Evolutionary conservation across 2,888 invertebrate species (phyloP).

Genomic region (Cenopis cana): DNA sequence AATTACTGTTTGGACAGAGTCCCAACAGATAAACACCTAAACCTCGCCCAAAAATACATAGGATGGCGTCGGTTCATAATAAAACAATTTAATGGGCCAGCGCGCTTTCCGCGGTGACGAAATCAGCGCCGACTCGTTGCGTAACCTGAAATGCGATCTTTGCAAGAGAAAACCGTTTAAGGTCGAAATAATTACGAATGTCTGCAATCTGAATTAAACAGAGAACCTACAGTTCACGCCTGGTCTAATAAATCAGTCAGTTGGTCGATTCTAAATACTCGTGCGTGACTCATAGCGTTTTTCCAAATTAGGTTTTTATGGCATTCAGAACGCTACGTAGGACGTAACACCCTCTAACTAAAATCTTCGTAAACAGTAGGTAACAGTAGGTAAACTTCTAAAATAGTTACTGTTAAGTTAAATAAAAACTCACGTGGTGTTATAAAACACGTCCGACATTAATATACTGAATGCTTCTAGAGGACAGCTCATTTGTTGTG

Average conservation of each 20-base stretch:
- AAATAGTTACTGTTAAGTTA: not conserved
- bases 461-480: slow-evolving; percentile 37
- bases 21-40: slow-evolving; percentile 85
- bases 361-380: not conserved
- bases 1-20: slow-evolving; percentile 83
- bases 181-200: slow-evolving; percentile 73
- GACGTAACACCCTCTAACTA: slow-evolving; percentile 7
- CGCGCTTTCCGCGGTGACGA: slow-evolving; percentile 85
- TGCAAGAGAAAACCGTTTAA: slow-evolving; percentile 77
- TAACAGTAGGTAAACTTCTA: not conserved
- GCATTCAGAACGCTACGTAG: slow-evolving; percentile 23
- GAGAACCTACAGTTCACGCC: slow-evolving; percentile 45
- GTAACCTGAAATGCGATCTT: slow-evolving; percentile 81
- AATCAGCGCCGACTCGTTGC: slow-evolving; percentile 81
- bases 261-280: slow-evolving; percentile 24
- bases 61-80: slow-evolving; percentile 85
- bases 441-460: slow-evolving; percentile 39
- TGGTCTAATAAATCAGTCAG: slow-evolving; percentile 49
- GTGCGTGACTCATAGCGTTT: slow-evolving; percentile 38
- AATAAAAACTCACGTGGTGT: slow-evolving; percentile 13
- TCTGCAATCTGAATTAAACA: slow-evolving; percentile 54
- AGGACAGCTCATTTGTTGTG: slow-evolving; percentile 44
- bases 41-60: slow-evolving; percentile 84
- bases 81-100: slow-evolving; percentile 85
- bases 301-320: slow-evolving; percentile 32